A percentile compares a stretch with the other conserved stretches of the same genome.
These are phyloP conservation scores for Sebastes variabilis DNA, from an alignment of 2,797 vertebrate species.

Conservation along the genomic window DNA sequence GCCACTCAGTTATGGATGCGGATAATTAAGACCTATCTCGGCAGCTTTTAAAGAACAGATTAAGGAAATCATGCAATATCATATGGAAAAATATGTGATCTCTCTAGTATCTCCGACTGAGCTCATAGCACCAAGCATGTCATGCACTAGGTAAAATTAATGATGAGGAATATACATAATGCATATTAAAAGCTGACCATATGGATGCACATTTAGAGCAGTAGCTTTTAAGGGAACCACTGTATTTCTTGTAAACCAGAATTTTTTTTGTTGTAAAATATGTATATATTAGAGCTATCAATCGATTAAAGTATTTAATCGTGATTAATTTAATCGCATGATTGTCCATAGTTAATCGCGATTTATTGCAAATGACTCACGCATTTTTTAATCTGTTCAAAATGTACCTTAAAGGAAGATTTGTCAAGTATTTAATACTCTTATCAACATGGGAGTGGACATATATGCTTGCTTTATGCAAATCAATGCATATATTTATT, in stretches of 20 bases:
- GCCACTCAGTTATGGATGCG: background rate
- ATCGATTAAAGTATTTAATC: no score
- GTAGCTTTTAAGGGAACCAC: background rate
- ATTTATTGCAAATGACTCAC: no score
- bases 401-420: no score
- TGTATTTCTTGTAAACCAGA: background rate
- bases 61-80: background rate
- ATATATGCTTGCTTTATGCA: no score
- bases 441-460: no score
- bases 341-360: no score
- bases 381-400: no score
- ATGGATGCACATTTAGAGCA: background rate
- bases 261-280: background rate
- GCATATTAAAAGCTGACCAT: background rate
- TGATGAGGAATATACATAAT: background rate
- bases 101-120: background rate
- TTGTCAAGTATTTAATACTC: no score
- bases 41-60: background rate
- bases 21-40: slow-evolving; percentile 17
- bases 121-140: background rate
- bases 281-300: no score
- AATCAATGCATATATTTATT: no score
- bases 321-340: no score
- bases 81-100: background rate
- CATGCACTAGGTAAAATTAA: background rate